Evolutionary conservation across 2,797 vertebrate genomes (phyloP).

Genomic region (Cossypha polioptera): DNA sequence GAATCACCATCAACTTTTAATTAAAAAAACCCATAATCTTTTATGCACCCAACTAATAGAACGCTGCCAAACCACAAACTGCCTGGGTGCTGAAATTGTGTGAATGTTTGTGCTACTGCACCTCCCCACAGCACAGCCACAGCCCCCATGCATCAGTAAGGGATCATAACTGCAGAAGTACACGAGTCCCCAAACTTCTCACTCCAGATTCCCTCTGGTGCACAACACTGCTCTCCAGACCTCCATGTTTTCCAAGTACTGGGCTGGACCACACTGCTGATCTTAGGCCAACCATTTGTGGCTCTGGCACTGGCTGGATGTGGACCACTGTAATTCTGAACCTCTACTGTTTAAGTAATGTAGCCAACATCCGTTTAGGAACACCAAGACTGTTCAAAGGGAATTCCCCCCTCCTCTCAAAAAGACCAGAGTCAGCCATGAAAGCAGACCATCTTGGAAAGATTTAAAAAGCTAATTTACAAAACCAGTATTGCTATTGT

Average conservation of each 20-base stretch:
- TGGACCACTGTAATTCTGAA: not conserved
- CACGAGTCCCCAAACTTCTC: not conserved
- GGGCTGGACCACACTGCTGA: not conserved
- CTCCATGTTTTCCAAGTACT: not conserved
- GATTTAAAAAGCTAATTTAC: not conserved
- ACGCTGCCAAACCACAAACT: not conserved
- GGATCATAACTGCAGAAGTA: rapidly evolving
- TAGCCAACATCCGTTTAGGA: not conserved
- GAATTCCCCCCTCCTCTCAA: not conserved
- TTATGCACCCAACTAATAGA: not conserved
- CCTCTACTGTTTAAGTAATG: not conserved
- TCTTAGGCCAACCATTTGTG: not conserved
- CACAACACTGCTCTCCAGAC: not conserved
- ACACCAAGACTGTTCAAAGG: not conserved
- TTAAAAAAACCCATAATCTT: not conserved
- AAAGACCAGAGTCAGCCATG: not conserved
- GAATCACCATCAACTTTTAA: not conserved
- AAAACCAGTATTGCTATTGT: not conserved
- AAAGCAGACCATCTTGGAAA: not conserved
- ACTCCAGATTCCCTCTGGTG: not conserved
- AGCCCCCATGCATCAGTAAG: rapidly evolving
- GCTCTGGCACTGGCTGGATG: not conserved
- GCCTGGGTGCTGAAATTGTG: not conserved
- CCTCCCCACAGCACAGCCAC: not conserved
- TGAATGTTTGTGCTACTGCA: not conserved